Percentiles rank a stretch among this genome's conserved stretches.
These are phyloP conservation scores for Oxystoma pomonae DNA, from an alignment of 2,888 invertebrate species.

Conservation along the genomic window DNA sequence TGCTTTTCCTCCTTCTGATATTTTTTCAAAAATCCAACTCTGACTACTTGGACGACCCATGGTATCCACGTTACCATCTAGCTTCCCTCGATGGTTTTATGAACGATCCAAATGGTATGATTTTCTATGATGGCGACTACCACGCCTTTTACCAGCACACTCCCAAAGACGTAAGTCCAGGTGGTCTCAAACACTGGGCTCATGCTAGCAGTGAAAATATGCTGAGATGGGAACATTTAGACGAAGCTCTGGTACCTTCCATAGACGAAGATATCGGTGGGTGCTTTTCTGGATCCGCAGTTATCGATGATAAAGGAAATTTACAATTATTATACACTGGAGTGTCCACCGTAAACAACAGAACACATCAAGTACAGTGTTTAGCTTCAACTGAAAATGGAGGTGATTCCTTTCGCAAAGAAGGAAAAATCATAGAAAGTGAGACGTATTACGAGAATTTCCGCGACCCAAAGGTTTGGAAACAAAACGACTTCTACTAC, in stretches of 20 bases:
- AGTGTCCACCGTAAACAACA: slow-evolving; percentile 36
- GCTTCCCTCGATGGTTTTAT: slow-evolving; percentile 47
- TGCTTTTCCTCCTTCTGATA: no score
- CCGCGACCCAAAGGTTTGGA: slow-evolving; percentile 53
- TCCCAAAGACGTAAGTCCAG: slow-evolving; percentile 44
- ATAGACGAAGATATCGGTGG: slow-evolving; percentile 40
- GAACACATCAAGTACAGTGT: slow-evolving; percentile 33
- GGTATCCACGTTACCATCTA: slow-evolving; percentile 19
- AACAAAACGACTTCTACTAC: slow-evolving; percentile 44
- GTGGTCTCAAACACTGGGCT: slow-evolving; percentile 50
- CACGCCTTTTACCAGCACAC: slow-evolving; percentile 54
- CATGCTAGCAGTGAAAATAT: slow-evolving; percentile 51
- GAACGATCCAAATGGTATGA: slow-evolving; percentile 56
- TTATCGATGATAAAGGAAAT: slow-evolving; percentile 41
- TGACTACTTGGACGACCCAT: no score
- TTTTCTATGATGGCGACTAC: slow-evolving; percentile 44
- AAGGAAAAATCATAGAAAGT: slow-evolving; percentile 43
- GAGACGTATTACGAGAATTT: slow-evolving; percentile 45
- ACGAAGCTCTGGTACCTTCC: slow-evolving; percentile 50
- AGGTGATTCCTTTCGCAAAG: slow-evolving; percentile 45
- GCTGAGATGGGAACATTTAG: slow-evolving; percentile 49
- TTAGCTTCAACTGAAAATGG: slow-evolving; percentile 40
- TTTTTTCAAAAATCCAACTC: no score
- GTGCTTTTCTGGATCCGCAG: slow-evolving; percentile 52
- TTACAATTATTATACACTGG: slow-evolving; percentile 48